A percentile compares a stretch with the other conserved stretches of the same genome.
Evolutionary conservation across 35 echinoderm and acorn worm genomes (phyloP).

Genomic region (Amphiura filiformis): DNA sequence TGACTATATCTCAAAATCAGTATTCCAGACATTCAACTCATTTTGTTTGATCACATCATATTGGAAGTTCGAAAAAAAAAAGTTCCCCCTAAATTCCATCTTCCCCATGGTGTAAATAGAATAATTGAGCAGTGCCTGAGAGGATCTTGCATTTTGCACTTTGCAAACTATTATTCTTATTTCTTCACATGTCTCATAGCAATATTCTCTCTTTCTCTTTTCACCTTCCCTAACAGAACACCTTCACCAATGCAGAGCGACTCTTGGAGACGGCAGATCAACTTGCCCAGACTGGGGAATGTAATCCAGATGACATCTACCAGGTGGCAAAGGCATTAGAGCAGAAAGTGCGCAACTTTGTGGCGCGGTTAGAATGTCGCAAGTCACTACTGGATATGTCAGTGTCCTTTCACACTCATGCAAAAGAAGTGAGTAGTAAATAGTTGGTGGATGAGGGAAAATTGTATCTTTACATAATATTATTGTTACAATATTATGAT

Average conservation of each 20-base stretch:
- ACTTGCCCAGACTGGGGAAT: conserved; percentile 88
- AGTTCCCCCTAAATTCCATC: no score
- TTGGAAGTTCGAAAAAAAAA: no score
- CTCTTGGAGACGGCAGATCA: conserved; percentile 77
- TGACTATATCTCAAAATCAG: no score
- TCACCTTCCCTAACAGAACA: conserved; percentile 76
- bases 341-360: conserved; percentile 75
- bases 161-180: no score
- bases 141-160: no score
- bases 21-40: no score
- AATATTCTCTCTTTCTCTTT: background rate
- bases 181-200: background rate
- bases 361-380: conserved; percentile 66
- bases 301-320: conserved; percentile 82
- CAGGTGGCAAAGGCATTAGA: conserved; percentile 75
- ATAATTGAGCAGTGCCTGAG: no score
- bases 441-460: background rate
- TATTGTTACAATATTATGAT: background rate
- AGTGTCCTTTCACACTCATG: conserved; percentile 93
- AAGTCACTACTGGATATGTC: conserved; percentile 84
- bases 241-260: conserved; percentile 91
- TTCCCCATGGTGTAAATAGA: no score
- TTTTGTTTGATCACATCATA: no score
- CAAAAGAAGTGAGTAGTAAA: conserved; percentile 88
- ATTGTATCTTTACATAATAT: no score